These are phyloP conservation scores for Eupeodes luniger DNA, from an alignment of 2,888 invertebrate genomes.

Conservation along the genomic window DNA sequence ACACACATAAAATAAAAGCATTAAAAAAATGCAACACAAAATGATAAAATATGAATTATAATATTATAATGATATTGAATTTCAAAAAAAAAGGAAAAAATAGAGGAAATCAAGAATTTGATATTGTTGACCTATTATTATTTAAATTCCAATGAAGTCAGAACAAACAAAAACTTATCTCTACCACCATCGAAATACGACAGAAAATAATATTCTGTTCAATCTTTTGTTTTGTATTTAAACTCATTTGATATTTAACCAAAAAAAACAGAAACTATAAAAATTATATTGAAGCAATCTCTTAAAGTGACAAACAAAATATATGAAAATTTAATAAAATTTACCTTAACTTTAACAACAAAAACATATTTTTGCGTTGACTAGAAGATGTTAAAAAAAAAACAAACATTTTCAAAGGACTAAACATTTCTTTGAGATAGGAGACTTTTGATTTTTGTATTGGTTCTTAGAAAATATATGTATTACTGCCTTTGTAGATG, in stretches of 20 bases:
- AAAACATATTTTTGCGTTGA: slow-evolving; percentile 49
- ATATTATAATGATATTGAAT: slow-evolving; percentile 35
- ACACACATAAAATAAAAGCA: slow-evolving; percentile 22
- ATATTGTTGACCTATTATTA: slow-evolving; percentile 36
- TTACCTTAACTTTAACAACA: slow-evolving; percentile 67
- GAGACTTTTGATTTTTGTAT: background rate
- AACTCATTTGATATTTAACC: background rate
- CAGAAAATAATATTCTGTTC: slow-evolving; percentile 63
- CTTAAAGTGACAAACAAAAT: background rate
- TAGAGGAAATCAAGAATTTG: slow-evolving; percentile 62
- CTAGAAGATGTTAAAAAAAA: slow-evolving; percentile 53
- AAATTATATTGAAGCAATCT: slow-evolving; percentile 29
- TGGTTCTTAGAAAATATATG: slow-evolving; percentile 91
- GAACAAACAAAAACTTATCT: slow-evolving; percentile 1
- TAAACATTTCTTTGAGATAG: slow-evolving; percentile 17
- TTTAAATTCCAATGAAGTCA: slow-evolving; percentile 14
- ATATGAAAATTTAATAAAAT: slow-evolving; percentile 25
- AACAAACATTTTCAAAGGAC: slow-evolving; percentile 31
- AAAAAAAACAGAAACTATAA: background rate
- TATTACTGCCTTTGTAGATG: slow-evolving; percentile 90
- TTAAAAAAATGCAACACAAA: slow-evolving; percentile 35
- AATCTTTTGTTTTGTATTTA: background rate
- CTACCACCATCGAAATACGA: slow-evolving; percentile 75
- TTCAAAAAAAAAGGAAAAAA: background rate
- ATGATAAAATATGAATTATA: slow-evolving; percentile 5